A percentile compares a stretch with the other conserved stretches of the same genome.
Evolutionary conservation across 2,797 vertebrate species (phyloP).

Genomic region (Apodemus agrarius): DNA sequence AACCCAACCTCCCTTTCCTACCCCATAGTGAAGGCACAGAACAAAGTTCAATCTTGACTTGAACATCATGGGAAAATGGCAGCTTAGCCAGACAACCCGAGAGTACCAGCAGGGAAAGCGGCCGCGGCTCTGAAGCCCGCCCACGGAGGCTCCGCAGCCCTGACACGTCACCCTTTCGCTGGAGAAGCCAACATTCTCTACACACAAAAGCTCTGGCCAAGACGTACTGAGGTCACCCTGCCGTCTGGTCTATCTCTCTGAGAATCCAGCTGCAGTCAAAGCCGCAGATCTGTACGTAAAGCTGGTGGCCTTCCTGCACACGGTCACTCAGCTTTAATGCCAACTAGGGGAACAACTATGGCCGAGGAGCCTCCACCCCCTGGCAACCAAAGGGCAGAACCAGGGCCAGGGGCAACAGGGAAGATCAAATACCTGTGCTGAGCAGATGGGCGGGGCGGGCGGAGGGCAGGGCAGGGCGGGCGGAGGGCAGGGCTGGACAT

Average conservation of each 20-base stretch:
- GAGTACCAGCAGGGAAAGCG: background rate
- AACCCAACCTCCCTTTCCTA: background rate
- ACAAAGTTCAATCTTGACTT: background rate
- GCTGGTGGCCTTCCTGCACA: background rate
- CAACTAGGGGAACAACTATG: too few relatives aligned
- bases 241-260: background rate
- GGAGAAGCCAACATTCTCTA: background rate
- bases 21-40: background rate
- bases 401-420: background rate
- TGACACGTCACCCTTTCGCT: background rate
- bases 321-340: background rate
- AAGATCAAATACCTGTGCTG: background rate
- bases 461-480: conserved; percentile 61
- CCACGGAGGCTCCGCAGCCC: background rate
- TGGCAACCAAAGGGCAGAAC: background rate
- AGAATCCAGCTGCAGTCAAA: background rate
- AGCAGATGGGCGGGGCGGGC: conserved; percentile 12
- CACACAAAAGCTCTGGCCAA: background rate
- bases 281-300: background rate
- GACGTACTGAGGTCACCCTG: background rate
- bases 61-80: background rate
- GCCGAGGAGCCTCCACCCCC: background rate
- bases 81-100: background rate
- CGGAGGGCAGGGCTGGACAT: conserved; percentile 36
- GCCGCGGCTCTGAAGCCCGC: background rate